Conservation (phyloP, 2,797 vertebrate genomes). For the Acanthiza pusilla region DNA sequence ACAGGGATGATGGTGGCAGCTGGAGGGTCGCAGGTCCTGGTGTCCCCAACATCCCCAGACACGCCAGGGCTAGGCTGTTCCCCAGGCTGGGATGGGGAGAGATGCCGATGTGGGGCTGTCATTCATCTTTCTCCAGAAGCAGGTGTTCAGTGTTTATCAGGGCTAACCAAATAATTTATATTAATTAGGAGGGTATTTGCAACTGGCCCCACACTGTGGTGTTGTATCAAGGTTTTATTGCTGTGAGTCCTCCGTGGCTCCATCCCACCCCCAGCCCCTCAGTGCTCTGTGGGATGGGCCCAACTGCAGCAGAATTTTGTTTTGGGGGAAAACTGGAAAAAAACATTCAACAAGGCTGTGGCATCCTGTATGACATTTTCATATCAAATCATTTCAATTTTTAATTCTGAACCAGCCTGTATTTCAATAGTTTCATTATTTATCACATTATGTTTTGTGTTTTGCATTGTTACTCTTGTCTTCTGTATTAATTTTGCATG, state of each 20-base stretch:
- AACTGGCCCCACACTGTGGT: neutral
- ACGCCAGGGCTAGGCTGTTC: neutral
- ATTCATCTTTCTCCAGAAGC: neutral
- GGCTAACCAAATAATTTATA: neutral
- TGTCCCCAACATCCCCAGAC: neutral
- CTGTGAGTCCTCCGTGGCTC: accelerated
- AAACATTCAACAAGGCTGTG: neutral
- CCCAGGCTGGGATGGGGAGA: neutral
- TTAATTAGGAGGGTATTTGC: neutral
- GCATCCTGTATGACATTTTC: neutral
- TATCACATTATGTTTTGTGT: conserved; percentile 27
- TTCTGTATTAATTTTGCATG: conserved; percentile 46
- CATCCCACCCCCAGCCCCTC: neutral
- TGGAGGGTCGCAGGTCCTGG: neutral
- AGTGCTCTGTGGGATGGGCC: accelerated
- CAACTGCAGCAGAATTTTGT: neutral
- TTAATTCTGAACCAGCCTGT: conserved; percentile 28
- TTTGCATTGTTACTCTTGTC: conserved; percentile 21
- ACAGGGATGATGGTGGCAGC: accelerated
- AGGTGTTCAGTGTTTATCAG: neutral
- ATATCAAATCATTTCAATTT: neutral
- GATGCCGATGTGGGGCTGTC: neutral
- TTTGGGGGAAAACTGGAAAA: neutral
- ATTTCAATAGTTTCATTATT: conserved; percentile 51
- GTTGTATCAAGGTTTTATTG: neutral